Conservation (phyloP, 2,113 vertebrate species). For the Galeopterus variegatus region DNA sequence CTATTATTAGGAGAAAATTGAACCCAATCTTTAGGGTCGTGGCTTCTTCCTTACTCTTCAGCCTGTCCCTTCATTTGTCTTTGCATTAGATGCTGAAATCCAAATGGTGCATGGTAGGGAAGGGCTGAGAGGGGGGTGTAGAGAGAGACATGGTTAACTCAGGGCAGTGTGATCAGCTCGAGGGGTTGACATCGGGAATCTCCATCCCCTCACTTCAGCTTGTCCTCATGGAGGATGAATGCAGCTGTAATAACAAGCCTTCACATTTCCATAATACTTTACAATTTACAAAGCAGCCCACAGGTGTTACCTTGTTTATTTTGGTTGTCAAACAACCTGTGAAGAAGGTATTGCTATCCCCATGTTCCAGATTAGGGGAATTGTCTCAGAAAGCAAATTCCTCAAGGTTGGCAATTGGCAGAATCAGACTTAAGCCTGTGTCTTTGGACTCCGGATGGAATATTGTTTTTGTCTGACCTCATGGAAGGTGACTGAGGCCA, state of each 20-base stretch:
- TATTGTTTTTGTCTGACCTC: slow-evolving; percentile 11
- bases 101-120: background rate
- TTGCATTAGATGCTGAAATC: background rate
- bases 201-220: background rate
- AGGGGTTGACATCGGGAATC: background rate
- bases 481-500: background rate
- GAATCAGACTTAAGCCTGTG: background rate
- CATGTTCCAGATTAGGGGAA: slow-evolving; percentile 28
- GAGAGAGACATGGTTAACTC: background rate
- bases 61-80: background rate
- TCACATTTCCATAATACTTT: background rate
- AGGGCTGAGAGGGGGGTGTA: background rate
- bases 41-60: background rate
- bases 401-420: background rate
- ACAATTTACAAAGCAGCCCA: background rate
- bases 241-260: background rate
- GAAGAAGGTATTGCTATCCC: background rate
- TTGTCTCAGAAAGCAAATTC: slow-evolving; percentile 22
- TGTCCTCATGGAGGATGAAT: background rate
- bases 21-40: background rate
- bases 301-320: background rate
- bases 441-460: background rate
- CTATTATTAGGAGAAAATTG: background rate
- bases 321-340: slow-evolving; percentile 44
- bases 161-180: background rate